These are phyloP conservation scores for Condylura cristata DNA, from an alignment of 2,113 vertebrate species.

Conservation along the genomic window DNA sequence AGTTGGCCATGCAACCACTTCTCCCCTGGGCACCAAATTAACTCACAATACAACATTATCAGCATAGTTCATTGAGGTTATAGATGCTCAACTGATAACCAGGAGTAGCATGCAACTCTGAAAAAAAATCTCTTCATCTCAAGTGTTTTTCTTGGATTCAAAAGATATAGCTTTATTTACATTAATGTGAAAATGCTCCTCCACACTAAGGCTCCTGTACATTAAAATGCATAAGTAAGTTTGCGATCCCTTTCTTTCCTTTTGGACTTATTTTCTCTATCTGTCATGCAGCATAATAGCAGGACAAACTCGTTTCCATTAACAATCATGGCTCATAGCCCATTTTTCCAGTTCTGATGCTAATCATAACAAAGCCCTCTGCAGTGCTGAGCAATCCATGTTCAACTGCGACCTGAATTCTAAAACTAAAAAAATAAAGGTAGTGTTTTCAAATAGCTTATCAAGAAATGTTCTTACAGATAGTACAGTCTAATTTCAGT, in stretches of 20 bases:
- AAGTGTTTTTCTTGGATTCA: not conserved
- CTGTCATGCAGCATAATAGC: not conserved
- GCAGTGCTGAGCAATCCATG: conserved; percentile 36
- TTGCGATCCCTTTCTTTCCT: not conserved
- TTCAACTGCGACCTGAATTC: conserved; percentile 54
- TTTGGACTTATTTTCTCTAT: not conserved
- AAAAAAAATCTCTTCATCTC: not conserved
- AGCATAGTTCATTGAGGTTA: not conserved
- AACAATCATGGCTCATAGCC: conserved; percentile 11
- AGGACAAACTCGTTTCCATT: not conserved
- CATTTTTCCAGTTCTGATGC: conserved; percentile 6
- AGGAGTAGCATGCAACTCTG: not conserved
- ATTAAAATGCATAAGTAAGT: not conserved
- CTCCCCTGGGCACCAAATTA: not conserved
- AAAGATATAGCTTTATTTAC: not conserved
- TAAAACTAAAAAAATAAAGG: conserved; percentile 44
- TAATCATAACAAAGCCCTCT: conserved; percentile 46
- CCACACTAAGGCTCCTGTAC: not conserved
- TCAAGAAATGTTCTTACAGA: conserved; percentile 15
- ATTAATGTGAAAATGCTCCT: conserved; percentile 29
- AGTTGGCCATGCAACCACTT: not conserved
- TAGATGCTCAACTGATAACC: not conserved
- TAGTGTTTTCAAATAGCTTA: conserved; percentile 42
- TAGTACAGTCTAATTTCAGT: not conserved
- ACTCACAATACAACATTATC: not conserved